Evolutionary conservation across 1,140 invertebrate genomes (phyloP), one percentile per base, ranked within the genome.

Genomic region (Drosophila trapezifrons): DNA sequence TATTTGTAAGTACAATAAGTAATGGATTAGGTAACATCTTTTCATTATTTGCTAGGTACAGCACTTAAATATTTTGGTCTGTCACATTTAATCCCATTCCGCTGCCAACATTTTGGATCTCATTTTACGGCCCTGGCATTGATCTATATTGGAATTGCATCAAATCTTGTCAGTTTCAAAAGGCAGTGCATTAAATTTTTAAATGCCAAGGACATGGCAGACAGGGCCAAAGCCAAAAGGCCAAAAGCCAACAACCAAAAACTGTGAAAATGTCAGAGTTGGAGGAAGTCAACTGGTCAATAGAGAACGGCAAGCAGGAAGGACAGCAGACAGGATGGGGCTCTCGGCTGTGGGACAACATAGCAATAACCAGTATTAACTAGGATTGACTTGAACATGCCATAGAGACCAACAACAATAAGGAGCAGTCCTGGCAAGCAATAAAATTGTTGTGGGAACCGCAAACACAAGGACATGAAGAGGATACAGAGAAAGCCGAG

Each of bases 171-270:
- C 64, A 29, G n/a, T 35, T 22, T 29, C 40, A 38, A 38, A 64
- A 70, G 47, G 18, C 25, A 40, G 46, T 55, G 58, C 63, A 56
- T 18, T 45, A 40, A 54, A 55, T n/a, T 32, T 57, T 47, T 56
- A 80, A 83, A 85, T 84, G 77, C 59, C 81, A 84, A 84, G 80
- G 80, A 80, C 80, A 57, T 55, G 40, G 42, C 6, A 51, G 42
- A 38, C 27, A 60, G 45, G 45, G 22, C 42, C 32, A 20, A 57
- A 52, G 0, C 43, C 38, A 18, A 69, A 43, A 84, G 42, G 66
- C 46, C 65, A 70, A 60, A 84, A 37, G 58, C 52, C 60, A 66
- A 73, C 80, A 72, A 56, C 52, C 65, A 63, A 67, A 72, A 84
- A 54, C 46, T 65, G 69, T 82, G 62, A 62, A 71, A 87, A 82